Base-by-base conservation (phyloP, 1,140 invertebrate species). In the Trichonephila clavipes region DNA sequence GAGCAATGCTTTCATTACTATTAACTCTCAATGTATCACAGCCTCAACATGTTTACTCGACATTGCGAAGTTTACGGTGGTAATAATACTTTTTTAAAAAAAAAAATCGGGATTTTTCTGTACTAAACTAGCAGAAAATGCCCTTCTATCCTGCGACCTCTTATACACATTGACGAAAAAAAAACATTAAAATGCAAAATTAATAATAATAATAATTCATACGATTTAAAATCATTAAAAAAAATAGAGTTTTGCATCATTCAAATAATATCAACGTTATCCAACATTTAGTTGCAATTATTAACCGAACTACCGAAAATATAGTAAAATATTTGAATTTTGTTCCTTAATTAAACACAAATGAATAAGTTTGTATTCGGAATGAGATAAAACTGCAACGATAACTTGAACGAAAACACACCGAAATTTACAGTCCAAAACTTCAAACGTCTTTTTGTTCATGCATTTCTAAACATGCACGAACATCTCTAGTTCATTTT, bases 401-500 rank as follows among this genome's bases (percentile, higher is more conserved):
- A 40, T 83, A n/a, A 51, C 40, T 40, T 51, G 58, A 58, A 28
- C 19, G 24, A 85, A 85, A 85, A 85, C 16, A 59, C 40, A 85
- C 40, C 44, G n/a, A 85, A 85, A 77, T 77, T 77, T 77, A 77
- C 72, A 77, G 6, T 77, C 72, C 16, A 72, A 72, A 72, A 72
- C 12, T 5, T 34, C 69, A 19, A n/a, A 40, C 72, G 18, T 77
- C 72, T 72, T 24, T 77, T 28, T 18, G 72, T 40, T 18, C 72
- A 6, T 18, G 1, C 1, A 24, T 69, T 16, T 10, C 69, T 28
- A 1, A 34, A 40, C 62, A 64, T 64, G 62, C 6, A 77, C 34
- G 34, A 40, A 18, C 16, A 34, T 34, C 19, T 24, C 96, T 96
- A 97, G 95, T 97, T 96, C 34, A 96, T 95, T 95, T 96, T 96